Evolutionary conservation across 2,888 invertebrate species (phyloP).

Genomic region (Apeira syringaria): DNA sequence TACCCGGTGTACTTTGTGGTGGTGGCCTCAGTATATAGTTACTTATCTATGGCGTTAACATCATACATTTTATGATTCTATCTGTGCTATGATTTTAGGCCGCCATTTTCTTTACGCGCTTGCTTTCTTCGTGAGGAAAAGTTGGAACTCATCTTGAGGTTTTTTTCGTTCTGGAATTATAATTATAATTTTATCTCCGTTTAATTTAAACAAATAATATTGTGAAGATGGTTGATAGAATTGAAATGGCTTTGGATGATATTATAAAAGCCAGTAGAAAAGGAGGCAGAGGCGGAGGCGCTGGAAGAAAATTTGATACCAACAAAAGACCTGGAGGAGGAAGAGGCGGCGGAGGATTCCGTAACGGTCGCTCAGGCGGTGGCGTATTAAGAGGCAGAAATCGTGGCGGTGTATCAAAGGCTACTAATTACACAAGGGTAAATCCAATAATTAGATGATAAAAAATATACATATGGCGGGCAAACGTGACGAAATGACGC

Average conservation of each 20-base stretch:
- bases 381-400: conserved; percentile 88
- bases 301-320: conserved; percentile 74
- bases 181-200: too few relatives aligned
- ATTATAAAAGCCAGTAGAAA: conserved; percentile 95
- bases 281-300: conserved; percentile 84
- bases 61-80: too few relatives aligned
- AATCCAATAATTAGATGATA: conserved; percentile 55
- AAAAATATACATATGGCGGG: conserved; percentile 78
- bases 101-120: too few relatives aligned
- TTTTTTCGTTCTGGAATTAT: too few relatives aligned
- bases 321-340: conserved; percentile 66
- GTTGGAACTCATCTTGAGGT: too few relatives aligned
- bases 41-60: too few relatives aligned
- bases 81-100: too few relatives aligned
- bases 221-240: conserved; percentile 92
- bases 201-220: not conserved
- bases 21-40: too few relatives aligned
- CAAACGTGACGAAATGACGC: conserved; percentile 67
- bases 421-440: conserved; percentile 88
- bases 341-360: conserved; percentile 70
- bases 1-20: too few relatives aligned
- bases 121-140: too few relatives aligned
- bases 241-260: conserved; percentile 98
- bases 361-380: conserved; percentile 81
- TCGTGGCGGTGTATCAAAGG: conserved; percentile 88